Base-by-base conservation (phyloP, 2,888 invertebrate genomes). In the Antitype chi region DNA sequence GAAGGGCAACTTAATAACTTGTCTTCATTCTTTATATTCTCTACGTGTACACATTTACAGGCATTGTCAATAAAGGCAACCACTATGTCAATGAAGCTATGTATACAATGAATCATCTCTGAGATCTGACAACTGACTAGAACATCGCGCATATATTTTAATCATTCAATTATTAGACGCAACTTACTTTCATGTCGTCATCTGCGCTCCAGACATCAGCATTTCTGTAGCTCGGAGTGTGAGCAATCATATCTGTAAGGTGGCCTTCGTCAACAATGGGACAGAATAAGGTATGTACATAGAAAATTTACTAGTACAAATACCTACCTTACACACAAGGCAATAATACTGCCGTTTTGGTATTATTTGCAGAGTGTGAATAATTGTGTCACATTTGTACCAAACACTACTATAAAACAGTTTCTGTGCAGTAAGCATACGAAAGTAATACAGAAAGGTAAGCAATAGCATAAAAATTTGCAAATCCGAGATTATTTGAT, bases 401-500 rank as follows among this genome's bases (percentile, higher is more conserved):
- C 25, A 15, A 1, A 13, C 15, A 13, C 13, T 25, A 6, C 55
- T 1, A 57, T n/a, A 6, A 2, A 25, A 57, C 7, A 57, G 25
- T 15, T 57, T 25, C 6, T 6, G 25, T 15, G 25, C 15, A 57
- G 57, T 15, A 25, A 25, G 15, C 55, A 25, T 25, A 25, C 25
- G 25, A 25, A 15, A 6, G 2, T 57, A 25, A n/a, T 11, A n/a
- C n/a, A 11, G n/a, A n/a, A 55, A 52, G n/a, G n/a, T 55, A 55
- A n/a, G 55, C 11, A n/a, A 25, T 25, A 15, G 6, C 13, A 13
- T 6, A 25, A 25, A 5, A 15, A n/a, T 52, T 59, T 57, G 66
- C 15, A 49, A 66, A 47, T 43, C 67, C 20, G 17, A 32, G n/a
- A 78, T 53, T 47, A 66, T 20, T 60, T 53, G 52, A 67, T 76